Percentiles rank a stretch among this genome's conserved stretches.
Conservation (phyloP, 1,140 invertebrate genomes). For the Popillia japonica region DNA sequence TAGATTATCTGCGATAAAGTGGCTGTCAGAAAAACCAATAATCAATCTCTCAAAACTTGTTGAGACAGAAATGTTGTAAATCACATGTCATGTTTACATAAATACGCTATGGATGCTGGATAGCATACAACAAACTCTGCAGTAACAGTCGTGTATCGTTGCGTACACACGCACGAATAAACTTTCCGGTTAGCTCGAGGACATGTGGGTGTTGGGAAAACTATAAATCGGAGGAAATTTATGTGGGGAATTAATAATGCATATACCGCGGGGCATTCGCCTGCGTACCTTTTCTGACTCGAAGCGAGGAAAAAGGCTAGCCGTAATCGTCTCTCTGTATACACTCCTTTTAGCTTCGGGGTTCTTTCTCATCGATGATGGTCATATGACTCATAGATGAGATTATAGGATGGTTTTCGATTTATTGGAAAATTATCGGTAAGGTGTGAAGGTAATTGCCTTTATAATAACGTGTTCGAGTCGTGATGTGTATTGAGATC, state of each 20-base stretch:
- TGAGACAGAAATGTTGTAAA: no score
- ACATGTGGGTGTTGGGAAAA: slow-evolving; percentile 19
- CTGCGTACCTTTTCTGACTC: background rate
- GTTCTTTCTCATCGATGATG: background rate
- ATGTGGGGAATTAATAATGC: slow-evolving; percentile 25
- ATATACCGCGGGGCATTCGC: background rate
- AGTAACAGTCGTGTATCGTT: background rate
- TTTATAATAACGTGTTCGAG: background rate
- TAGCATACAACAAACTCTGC: background rate
- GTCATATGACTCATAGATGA: slow-evolving; percentile 16
- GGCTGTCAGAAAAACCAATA: no score
- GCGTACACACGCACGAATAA: background rate
- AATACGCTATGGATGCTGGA: background rate
- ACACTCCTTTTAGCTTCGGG: background rate
- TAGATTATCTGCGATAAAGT: no score
- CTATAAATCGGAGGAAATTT: slow-evolving; percentile 22
- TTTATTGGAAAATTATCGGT: slow-evolving; percentile 27
- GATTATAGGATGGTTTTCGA: background rate
- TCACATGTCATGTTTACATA: no score
- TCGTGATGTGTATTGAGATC: background rate
- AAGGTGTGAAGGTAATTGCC: slow-evolving; percentile 29
- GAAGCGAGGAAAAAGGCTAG: slow-evolving; percentile 1
- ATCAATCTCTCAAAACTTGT: no score
- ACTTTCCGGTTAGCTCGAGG: slow-evolving; percentile 5
- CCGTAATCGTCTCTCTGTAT: background rate